These are phyloP conservation scores for Teleopsis dalmanni DNA, from an alignment of 1,140 invertebrate species.

Conservation along the genomic window DNA sequence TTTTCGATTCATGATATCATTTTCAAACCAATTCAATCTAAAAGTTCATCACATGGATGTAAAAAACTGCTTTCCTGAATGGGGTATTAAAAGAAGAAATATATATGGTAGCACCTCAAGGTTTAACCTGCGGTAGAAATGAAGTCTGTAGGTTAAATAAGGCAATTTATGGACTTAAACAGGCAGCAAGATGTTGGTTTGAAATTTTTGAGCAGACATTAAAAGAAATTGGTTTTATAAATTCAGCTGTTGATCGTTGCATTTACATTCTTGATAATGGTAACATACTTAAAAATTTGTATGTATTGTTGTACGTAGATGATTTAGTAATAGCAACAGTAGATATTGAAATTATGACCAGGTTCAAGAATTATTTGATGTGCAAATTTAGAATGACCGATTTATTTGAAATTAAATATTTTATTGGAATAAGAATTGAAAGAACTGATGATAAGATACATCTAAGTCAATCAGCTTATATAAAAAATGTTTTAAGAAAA, in stretches of 20 bases:
- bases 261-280: conserved; percentile 25
- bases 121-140: conserved; percentile 17
- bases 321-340: conserved; percentile 20
- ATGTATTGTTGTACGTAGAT: conserved; percentile 28
- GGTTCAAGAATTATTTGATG: conserved; percentile 23
- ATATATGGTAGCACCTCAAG: conserved; percentile 32
- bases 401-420: conserved; percentile 23
- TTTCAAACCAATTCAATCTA: conserved; percentile 44
- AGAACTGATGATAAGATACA: conserved; percentile 12
- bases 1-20: conserved; percentile 39
- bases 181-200: conserved; percentile 36
- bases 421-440: conserved; percentile 20
- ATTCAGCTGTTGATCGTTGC: conserved; percentile 24
- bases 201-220: conserved; percentile 24
- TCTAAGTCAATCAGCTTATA: conserved; percentile 19
- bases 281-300: conserved; percentile 15
- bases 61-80: conserved; percentile 11
- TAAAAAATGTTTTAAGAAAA: conserved; percentile 12
- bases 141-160: conserved; percentile 37
- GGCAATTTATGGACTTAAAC: conserved; percentile 44
- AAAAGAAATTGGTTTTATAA: conserved; percentile 24
- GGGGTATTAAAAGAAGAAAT: conserved; percentile 11
- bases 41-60: conserved; percentile 29
- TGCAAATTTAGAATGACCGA: conserved; percentile 16
- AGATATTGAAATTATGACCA: conserved; percentile 15